Evolutionary conservation across 1,140 invertebrate genomes (phyloP).

Genomic region (Drosophila santomea): DNA sequence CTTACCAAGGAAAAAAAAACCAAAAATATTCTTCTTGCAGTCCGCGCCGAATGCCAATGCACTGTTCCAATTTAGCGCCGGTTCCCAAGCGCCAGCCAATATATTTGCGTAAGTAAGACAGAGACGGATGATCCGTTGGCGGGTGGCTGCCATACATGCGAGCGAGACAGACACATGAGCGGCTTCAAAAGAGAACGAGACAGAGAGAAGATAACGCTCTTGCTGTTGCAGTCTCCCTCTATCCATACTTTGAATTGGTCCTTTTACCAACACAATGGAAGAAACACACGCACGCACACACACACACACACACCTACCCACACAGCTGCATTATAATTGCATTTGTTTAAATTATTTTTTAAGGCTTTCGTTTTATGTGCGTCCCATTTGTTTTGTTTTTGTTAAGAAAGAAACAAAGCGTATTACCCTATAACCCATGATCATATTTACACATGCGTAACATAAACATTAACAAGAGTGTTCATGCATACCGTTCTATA

Average conservation of each 20-base stretch:
- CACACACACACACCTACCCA: not conserved
- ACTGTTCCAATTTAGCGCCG: conserved; percentile 74
- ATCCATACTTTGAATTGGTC: conserved; percentile 12
- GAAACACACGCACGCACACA: conserved; percentile 10
- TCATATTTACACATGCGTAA: not conserved
- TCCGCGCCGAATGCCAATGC: conserved; percentile 61
- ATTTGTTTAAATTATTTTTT: conserved; percentile 20
- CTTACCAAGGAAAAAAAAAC: conserved; percentile 53
- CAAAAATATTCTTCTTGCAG: conserved; percentile 69
- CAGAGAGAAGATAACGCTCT: not conserved
- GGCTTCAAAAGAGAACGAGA: not conserved
- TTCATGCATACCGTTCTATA: not conserved
- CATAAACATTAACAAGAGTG: not conserved
- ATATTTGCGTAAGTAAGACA: conserved; percentile 75
- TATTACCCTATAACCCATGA: too few species aligned
- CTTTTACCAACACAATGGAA: conserved; percentile 12
- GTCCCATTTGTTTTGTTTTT: conserved; percentile 19
- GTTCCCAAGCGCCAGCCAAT: conserved; percentile 63
- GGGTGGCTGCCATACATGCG: not conserved
- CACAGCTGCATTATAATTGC: not conserved
- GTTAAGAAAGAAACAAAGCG: not conserved
- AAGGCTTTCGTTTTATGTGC: conserved; percentile 38
- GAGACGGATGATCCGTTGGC: conserved; percentile 20
- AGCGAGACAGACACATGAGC: conserved; percentile 10
- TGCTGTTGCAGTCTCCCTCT: not conserved